Conservation (phyloP, 2,888 invertebrate species). For the Boloria selene region DNA sequence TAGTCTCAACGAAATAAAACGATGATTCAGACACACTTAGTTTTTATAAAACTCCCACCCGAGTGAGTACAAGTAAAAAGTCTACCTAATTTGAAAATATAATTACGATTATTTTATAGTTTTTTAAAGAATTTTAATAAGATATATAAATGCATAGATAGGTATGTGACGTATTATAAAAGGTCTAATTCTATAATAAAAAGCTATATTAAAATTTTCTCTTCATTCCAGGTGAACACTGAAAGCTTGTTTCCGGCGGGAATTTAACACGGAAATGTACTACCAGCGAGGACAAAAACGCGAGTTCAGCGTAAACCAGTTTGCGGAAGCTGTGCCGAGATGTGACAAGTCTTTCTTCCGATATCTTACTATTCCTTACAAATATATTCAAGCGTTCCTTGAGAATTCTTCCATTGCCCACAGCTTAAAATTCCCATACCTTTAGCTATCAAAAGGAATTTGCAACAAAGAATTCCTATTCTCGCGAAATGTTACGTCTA, state of each 20-base stretch:
- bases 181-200: constrained; percentile 4
- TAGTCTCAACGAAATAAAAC: too few species aligned
- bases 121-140: not conserved
- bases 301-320: constrained; percentile 58
- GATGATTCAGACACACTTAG: too few species aligned
- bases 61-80: too few species aligned
- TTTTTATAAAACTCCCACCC: too few species aligned
- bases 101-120: not conserved
- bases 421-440: constrained; percentile 30
- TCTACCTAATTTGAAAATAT: too few species aligned
- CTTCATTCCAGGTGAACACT: constrained; percentile 57
- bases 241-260: constrained; percentile 67
- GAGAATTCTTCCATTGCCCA: constrained; percentile 29
- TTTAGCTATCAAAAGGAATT: constrained; percentile 42
- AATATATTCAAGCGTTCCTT: constrained; percentile 29
- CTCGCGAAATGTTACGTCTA: constrained; percentile 54
- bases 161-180: not conserved
- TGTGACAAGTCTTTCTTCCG: constrained; percentile 38
- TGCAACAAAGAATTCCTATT: constrained; percentile 57
- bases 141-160: not conserved
- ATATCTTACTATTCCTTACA: constrained; percentile 28
- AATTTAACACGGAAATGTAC: constrained; percentile 72
- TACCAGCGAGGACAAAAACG: constrained; percentile 63
- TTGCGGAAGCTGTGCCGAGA: constrained; percentile 50
- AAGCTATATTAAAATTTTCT: constrained; percentile 26